Conservation (phyloP, 2,797 vertebrate genomes). For the Lacerta viridis region DNA sequence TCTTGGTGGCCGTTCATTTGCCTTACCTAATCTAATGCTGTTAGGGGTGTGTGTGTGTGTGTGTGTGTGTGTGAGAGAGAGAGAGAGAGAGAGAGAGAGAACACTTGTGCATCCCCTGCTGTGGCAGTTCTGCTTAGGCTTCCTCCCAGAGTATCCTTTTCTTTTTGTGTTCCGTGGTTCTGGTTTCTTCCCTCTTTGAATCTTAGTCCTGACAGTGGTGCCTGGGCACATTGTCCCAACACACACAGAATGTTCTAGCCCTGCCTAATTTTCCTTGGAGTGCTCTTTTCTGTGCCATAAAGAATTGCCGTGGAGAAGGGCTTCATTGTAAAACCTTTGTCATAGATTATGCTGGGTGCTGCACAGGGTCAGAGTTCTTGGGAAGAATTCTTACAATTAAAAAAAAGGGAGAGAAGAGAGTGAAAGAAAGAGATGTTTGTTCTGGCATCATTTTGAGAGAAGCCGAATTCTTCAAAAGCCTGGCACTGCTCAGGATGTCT, state of each 20-base stretch:
- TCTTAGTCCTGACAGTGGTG: background rate
- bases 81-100: no score
- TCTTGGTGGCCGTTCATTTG: background rate
- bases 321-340: slow-evolving; percentile 37
- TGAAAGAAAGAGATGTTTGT: background rate
- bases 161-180: background rate
- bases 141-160: slow-evolving; percentile 1
- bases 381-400: slow-evolving; percentile 29
- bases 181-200: slow-evolving; percentile 3
- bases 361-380: slow-evolving; percentile 36
- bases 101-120: background rate
- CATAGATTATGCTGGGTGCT: slow-evolving; percentile 26
- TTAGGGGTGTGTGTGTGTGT: background rate
- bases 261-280: slow-evolving; percentile 24
- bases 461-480: slow-evolving; percentile 36
- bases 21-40: slow-evolving; percentile 1
- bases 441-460: slow-evolving; percentile 38
- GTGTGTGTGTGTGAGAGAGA: background rate
- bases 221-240: background rate
- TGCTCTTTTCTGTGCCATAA: slow-evolving; percentile 16
- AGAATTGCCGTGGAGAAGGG: slow-evolving; percentile 21
- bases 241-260: slow-evolving; percentile 42
- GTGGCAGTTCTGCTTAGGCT: background rate
- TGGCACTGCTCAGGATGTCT: slow-evolving; percentile 2
- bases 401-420: background rate